phyloP scores from a whole-genome alignment of 2,113 vertebrate genomes.

The Ardeotis arabs region DNA sequence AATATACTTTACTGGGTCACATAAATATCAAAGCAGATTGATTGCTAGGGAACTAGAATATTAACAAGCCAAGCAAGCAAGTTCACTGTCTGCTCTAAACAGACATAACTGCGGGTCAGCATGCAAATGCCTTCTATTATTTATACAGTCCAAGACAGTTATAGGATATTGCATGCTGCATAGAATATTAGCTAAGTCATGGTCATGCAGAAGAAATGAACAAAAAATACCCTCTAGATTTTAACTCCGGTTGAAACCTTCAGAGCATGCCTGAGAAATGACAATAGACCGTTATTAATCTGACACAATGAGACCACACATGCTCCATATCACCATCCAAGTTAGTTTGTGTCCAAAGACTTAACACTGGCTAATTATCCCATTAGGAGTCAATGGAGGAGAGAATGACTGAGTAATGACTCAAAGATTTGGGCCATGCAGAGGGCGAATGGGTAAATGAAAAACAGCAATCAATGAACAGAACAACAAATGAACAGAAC shows the following conservation, averaged over 20 bases:
- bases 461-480: background rate
- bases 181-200: background rate
- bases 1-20: slow-evolving; percentile 37
- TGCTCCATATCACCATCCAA: background rate
- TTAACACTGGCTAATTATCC: background rate
- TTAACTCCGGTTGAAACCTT: background rate
- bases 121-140: slow-evolving; percentile 46
- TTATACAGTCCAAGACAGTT: slow-evolving; percentile 34
- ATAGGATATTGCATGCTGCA: background rate
- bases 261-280: background rate
- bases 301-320: background rate
- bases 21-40: slow-evolving; percentile 67
- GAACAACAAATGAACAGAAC: background rate
- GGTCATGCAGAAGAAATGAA: background rate
- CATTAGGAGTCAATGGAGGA: background rate
- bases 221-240: background rate
- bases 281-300: background rate
- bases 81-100: slow-evolving; percentile 24
- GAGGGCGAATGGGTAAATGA: background rate
- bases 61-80: slow-evolving; percentile 63
- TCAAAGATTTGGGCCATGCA: background rate
- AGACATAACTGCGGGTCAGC: slow-evolving; percentile 31
- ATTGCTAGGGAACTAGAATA: slow-evolving; percentile 53
- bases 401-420: background rate
- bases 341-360: background rate